These are phyloP conservation scores for Pteropus alecto DNA, from an alignment of 2,113 vertebrate genomes.

Conservation along the genomic window DNA sequence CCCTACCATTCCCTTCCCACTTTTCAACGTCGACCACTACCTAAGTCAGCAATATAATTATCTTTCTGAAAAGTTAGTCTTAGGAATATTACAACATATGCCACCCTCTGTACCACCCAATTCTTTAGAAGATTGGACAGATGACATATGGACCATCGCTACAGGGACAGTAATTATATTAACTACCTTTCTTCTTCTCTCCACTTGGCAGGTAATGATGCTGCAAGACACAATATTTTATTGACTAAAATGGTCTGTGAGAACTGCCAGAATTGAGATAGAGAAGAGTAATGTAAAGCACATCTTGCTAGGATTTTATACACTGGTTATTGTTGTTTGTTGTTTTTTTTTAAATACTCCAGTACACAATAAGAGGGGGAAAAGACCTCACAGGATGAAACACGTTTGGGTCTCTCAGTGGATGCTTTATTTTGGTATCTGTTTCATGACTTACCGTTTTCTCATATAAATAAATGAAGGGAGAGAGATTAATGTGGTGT, in stretches of 20 bases:
- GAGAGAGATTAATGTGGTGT: background rate
- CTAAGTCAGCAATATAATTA: background rate
- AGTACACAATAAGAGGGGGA: background rate
- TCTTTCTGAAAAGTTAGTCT: background rate
- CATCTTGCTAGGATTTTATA: background rate
- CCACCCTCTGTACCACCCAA: background rate
- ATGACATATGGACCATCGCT: background rate
- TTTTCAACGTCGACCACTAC: background rate
- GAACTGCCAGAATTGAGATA: background rate
- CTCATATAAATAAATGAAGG: background rate
- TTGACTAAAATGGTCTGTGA: background rate
- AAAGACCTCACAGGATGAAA: background rate
- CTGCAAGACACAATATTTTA: background rate
- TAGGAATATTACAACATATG: background rate
- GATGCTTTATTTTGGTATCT: background rate
- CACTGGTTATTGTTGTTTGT: background rate
- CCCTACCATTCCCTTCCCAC: background rate
- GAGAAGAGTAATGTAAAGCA: background rate
- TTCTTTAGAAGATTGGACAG: background rate
- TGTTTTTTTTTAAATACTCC: background rate
- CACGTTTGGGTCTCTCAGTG: background rate
- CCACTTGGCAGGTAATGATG: background rate
- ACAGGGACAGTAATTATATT: background rate
- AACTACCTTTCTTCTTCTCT: constrained; percentile 25
- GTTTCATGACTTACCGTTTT: background rate